Percentiles rank a stretch among this genome's conserved stretches.
phyloP scores from a whole-genome alignment of 2,797 vertebrate species.

The Steatocranus sp. region DNA sequence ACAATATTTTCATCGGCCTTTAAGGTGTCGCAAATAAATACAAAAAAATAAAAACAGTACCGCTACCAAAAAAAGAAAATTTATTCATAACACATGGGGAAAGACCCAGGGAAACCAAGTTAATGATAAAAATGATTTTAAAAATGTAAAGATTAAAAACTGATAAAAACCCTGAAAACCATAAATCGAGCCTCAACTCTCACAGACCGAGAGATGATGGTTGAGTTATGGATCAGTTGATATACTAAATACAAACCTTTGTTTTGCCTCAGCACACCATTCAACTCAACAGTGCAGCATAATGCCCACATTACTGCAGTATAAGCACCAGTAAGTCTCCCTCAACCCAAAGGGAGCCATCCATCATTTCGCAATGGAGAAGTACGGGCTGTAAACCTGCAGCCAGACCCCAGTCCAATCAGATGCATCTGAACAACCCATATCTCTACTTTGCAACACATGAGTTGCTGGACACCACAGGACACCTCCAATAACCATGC shows the following conservation, averaged over 20 bases:
- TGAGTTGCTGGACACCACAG: background rate
- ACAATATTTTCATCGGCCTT: background rate
- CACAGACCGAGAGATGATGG: background rate
- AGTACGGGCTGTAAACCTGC: background rate
- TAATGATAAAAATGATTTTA: accelerated
- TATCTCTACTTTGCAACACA: background rate
- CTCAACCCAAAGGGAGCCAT: background rate
- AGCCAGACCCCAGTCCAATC: background rate
- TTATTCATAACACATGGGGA: background rate
- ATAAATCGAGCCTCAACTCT: background rate
- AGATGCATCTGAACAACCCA: background rate
- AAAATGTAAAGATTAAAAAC: background rate
- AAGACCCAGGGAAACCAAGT: background rate
- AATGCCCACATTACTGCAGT: background rate
- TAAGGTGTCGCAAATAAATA: background rate
- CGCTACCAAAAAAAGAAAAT: background rate
- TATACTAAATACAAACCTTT: background rate
- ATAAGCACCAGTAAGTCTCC: background rate
- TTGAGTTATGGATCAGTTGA: background rate
- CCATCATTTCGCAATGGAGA: background rate
- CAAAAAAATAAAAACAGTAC: background rate
- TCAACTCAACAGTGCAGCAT: background rate
- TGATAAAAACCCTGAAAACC: background rate
- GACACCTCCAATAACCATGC: background rate
- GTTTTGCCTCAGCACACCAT: background rate